These are phyloP conservation scores for Phyto melanocephala DNA, from an alignment of 2,888 invertebrate genomes.

Conservation along the genomic window DNA sequence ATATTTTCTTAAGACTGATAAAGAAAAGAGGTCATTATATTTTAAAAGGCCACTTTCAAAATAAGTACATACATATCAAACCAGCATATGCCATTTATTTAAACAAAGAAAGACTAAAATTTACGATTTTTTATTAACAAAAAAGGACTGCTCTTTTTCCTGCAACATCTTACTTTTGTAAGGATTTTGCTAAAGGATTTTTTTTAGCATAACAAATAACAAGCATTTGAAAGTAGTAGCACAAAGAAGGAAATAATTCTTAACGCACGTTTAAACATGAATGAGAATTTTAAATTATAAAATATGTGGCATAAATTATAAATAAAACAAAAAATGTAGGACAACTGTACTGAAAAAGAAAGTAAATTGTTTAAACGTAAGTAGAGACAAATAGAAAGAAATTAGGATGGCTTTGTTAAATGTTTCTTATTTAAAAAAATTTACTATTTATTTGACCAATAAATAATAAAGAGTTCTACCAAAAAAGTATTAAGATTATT, in stretches of 20 bases:
- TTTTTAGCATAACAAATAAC: background rate
- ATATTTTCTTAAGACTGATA: background rate
- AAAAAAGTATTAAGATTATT: too few species aligned
- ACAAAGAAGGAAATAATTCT: conserved; percentile 29
- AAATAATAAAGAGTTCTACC: too few species aligned
- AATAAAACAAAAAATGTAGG: too few species aligned
- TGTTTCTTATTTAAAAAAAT: too few species aligned
- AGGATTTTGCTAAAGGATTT: conserved; percentile 37
- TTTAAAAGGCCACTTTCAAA: conserved; percentile 22
- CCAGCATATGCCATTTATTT: conserved; percentile 52
- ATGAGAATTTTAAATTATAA: conserved; percentile 20
- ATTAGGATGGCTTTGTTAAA: too few species aligned
- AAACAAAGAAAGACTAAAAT: conserved; percentile 17
- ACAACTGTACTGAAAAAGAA: too few species aligned
- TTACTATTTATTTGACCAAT: too few species aligned
- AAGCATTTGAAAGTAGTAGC: background rate
- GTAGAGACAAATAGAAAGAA: too few species aligned
- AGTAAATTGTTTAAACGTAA: too few species aligned
- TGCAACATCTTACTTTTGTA: background rate
- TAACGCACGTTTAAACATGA: conserved; percentile 54
- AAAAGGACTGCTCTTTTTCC: conserved; percentile 28
- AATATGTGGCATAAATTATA: background rate
- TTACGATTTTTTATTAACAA: conserved; percentile 34
- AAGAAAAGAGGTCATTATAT: conserved; percentile 42
- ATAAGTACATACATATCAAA: background rate